Evolutionary conservation across 2,113 vertebrate species (phyloP).

Genomic region (Archocentrus centrarchus): DNA sequence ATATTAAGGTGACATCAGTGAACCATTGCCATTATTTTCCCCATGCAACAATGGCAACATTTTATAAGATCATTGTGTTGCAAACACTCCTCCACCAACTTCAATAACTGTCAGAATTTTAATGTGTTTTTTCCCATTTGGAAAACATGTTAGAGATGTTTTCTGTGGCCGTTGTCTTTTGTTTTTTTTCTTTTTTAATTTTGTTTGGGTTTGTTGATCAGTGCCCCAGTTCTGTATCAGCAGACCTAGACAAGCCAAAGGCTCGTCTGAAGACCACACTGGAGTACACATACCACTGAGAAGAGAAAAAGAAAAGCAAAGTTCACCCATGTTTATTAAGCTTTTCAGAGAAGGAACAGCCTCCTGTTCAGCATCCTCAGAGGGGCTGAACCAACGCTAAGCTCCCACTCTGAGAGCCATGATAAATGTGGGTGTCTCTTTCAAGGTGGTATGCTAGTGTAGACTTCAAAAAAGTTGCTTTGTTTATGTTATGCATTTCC

Average conservation of each 20-base stretch:
- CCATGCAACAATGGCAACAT: not conserved
- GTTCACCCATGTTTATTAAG: slow-evolving; percentile 54
- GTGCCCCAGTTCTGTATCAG: slow-evolving; percentile 63
- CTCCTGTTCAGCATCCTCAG: not conserved
- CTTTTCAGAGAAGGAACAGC: slow-evolving; percentile 28
- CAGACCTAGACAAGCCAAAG: slow-evolving; percentile 63
- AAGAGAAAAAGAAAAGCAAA: slow-evolving; percentile 16
- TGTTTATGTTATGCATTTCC: slow-evolving; percentile 55
- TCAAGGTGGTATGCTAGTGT: slow-evolving; percentile 68
- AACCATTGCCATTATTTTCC: slow-evolving; percentile 8
- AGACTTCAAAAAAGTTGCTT: slow-evolving; percentile 59
- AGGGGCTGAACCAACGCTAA: slow-evolving; percentile 12
- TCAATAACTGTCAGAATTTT: slow-evolving; percentile 48
- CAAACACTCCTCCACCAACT: slow-evolving; percentile 59
- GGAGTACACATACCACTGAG: slow-evolving; percentile 58
- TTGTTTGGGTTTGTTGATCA: slow-evolving; percentile 77
- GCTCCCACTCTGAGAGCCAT: slow-evolving; percentile 20
- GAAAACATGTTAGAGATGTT: slow-evolving; percentile 74
- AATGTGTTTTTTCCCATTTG: slow-evolving; percentile 54
- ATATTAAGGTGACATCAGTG: slow-evolving; percentile 1
- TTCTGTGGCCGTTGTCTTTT: slow-evolving; percentile 58
- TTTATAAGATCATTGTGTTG: slow-evolving; percentile 60
- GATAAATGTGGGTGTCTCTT: slow-evolving; percentile 56
- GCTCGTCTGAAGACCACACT: slow-evolving; percentile 65
- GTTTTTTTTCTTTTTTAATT: slow-evolving; percentile 42